Evolutionary conservation across 2,113 vertebrate species (phyloP).

Genomic region (Myxocyprinus asiaticus): DNA sequence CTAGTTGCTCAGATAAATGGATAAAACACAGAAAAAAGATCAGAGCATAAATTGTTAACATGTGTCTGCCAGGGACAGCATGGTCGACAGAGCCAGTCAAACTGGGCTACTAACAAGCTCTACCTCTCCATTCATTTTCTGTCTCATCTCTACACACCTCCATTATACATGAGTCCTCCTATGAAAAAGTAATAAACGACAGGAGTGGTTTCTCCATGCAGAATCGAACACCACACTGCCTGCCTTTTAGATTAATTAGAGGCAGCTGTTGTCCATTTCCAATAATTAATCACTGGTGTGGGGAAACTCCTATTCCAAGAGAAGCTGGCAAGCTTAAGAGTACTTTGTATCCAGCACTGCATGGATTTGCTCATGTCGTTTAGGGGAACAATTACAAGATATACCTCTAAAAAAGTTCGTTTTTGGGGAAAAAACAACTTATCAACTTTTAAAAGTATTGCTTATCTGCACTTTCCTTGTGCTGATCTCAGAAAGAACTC

Average conservation of each 20-base stretch:
- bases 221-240: slow-evolving; percentile 31
- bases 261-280: slow-evolving; percentile 53
- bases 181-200: slow-evolving; percentile 53
- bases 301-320: slow-evolving; percentile 38
- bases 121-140: slow-evolving; percentile 40
- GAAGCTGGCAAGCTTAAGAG: slow-evolving; percentile 4
- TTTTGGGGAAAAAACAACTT: not conserved
- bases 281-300: slow-evolving; percentile 46
- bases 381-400: not conserved
- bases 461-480: not conserved
- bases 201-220: slow-evolving; percentile 27
- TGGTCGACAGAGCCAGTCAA: slow-evolving; percentile 31
- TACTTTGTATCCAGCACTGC: not conserved
- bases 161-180: slow-evolving; percentile 51
- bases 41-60: slow-evolving; percentile 51
- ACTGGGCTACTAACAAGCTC: slow-evolving; percentile 48
- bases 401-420: too few species aligned
- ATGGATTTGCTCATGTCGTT: not conserved
- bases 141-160: slow-evolving; percentile 36
- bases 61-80: slow-evolving; percentile 41
- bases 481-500: not conserved
- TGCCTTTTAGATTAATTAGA: slow-evolving; percentile 52
- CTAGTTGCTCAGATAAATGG: not conserved
- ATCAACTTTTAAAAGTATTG: not conserved
- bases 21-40: slow-evolving; percentile 39